Base-by-base conservation (phyloP, 2,888 invertebrate species). In the Phania funesta region DNA sequence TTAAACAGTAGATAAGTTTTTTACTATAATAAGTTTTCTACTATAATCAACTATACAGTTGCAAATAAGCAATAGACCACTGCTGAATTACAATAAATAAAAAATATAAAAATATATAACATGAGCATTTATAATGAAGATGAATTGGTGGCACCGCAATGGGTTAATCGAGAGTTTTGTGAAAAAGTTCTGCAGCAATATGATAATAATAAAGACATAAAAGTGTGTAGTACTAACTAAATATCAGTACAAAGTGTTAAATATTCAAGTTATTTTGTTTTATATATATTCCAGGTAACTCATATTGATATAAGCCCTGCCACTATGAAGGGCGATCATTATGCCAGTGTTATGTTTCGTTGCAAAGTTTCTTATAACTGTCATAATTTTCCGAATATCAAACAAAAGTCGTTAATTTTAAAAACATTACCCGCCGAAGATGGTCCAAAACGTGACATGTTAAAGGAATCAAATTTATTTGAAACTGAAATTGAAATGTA, bases 401-500 rank as follows among this genome's bases (percentile, higher is more conserved):
- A 46, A 22, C 18, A 60, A 2, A 62, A 74, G 18, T 85, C 85
- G 1, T 35, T 86, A 26, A 84, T 87, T 29, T 68, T 86, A 0
- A 87, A 86, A 81, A 84, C 86, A 0, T 62, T 85, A 64, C 85
- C 86, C 2, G 7, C 82, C 7, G 82, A 84, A 2, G 65, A 32
- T 6, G 84, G 85, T 16, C 75, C 76, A 0, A 86, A 86, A 64
- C 83, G 82, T 41, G 86, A 87, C 2, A 26, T 86, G 64, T 26
- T 86, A 22, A 56, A 35, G 6, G 68, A 82, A 24, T 44, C 76
- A 5, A 38, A 8, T 8, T 22, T 85, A 41, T 87, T 87, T 20
- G 84, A 83, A 84, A 86, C 85, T 1, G 86, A 87, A 84, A 85
- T 86, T 24, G 52, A 56, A 0, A 87, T 87, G 85, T 87, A 85